phyloP scores from a whole-genome alignment of 2,888 invertebrate genomes.

The Tipula helvola region DNA sequence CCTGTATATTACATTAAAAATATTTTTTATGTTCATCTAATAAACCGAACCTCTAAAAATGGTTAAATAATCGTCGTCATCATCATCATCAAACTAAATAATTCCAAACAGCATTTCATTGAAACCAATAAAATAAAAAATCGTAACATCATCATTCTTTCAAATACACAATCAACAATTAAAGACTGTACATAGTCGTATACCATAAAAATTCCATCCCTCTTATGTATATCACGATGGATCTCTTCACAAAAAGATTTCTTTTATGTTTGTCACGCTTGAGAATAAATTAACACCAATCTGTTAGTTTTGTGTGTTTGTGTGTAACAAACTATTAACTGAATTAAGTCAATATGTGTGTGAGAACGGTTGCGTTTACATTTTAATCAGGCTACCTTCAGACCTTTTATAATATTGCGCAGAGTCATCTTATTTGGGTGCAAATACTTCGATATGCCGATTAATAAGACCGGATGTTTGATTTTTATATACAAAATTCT shows the following conservation, averaged over 20 bases:
- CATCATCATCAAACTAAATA: background rate
- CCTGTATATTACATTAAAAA: background rate
- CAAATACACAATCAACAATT: slow-evolving; percentile 5
- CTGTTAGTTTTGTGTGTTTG: background rate
- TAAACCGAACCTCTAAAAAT: background rate
- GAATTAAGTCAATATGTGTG: background rate
- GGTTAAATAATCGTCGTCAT: background rate
- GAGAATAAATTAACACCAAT: slow-evolving; percentile 10
- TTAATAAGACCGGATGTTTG: background rate
- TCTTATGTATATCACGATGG: background rate
- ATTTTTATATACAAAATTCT: background rate
- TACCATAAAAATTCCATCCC: background rate
- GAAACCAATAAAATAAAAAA: background rate
- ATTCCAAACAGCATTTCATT: background rate
- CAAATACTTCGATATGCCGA: background rate
- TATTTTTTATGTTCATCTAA: background rate
- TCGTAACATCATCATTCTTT: slow-evolving; percentile 4
- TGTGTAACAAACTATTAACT: background rate
- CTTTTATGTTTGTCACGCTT: slow-evolving; percentile 10
- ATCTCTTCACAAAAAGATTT: background rate
- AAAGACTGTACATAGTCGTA: background rate
- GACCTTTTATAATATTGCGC: background rate
- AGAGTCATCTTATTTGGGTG: background rate
- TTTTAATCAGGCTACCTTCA: background rate
- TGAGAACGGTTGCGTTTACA: background rate